These are phyloP conservation scores for Acrocephalus arundinaceus DNA, from an alignment of 2,113 vertebrate genomes.

Conservation along the genomic window DNA sequence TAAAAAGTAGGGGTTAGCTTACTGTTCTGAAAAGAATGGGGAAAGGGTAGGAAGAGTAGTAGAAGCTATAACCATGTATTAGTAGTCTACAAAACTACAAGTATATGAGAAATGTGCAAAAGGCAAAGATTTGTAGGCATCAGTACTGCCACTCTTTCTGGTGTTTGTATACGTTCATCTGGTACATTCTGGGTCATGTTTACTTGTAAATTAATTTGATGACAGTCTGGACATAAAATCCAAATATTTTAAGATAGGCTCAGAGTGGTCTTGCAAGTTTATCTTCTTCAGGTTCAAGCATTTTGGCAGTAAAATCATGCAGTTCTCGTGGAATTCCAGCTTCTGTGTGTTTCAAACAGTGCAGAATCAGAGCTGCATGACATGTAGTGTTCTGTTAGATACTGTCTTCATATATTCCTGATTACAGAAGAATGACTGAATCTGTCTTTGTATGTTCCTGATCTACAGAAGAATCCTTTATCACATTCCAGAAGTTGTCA, in stretches of 20 bases:
- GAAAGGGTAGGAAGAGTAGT: background rate
- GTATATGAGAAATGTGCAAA: background rate
- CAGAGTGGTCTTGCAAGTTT: constrained; percentile 76
- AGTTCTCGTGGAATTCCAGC: too few species aligned
- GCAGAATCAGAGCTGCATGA: too few species aligned
- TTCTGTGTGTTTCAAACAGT: too few species aligned
- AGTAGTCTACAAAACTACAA: background rate
- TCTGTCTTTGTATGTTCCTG: too few species aligned
- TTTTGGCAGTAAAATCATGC: constrained; percentile 57
- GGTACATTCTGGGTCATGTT: constrained; percentile 41
- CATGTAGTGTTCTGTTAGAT: too few species aligned
- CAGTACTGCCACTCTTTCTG: constrained; percentile 49
- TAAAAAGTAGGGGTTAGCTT: background rate
- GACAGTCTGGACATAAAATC: constrained; percentile 75
- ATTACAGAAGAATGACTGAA: too few species aligned
- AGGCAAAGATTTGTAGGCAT: background rate
- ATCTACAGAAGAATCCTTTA: too few species aligned
- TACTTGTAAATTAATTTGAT: constrained; percentile 53
- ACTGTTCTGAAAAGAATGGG: too few species aligned
- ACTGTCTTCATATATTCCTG: too few species aligned
- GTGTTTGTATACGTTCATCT: background rate
- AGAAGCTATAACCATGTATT: background rate
- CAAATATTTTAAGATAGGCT: constrained; percentile 79
- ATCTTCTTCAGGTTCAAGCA: constrained; percentile 76
- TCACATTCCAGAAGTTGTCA: too few species aligned